A percentile compares a stretch with the other conserved stretches of the same genome.
These are phyloP conservation scores for Holotrichia oblita DNA, from an alignment of 1,140 invertebrate species.

Conservation along the genomic window DNA sequence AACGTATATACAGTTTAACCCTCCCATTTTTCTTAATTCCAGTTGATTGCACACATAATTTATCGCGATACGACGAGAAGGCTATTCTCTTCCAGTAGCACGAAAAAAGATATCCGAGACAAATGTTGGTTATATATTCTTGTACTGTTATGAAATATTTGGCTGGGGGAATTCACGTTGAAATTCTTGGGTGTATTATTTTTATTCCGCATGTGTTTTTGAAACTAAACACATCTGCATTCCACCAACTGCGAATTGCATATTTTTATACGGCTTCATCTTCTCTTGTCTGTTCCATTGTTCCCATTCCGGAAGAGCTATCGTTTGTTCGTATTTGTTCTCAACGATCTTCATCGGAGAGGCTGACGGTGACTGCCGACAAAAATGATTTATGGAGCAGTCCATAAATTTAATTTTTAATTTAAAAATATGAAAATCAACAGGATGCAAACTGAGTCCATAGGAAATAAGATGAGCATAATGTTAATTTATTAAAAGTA, in stretches of 20 bases:
- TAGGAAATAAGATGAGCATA: not conserved
- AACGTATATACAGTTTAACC: not conserved
- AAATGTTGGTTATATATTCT: not conserved
- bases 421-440: not conserved
- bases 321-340: not conserved
- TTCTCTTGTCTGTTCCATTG: not conserved
- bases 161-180: not conserved
- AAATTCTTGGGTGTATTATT: not conserved
- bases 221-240: not conserved
- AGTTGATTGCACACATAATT: no score
- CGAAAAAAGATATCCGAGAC: not conserved
- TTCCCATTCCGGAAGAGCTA: not conserved
- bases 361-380: not conserved
- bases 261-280: not conserved
- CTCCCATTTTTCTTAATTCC: not conserved
- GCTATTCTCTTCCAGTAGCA: no score
- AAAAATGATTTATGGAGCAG: not conserved
- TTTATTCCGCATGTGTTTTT: not conserved
- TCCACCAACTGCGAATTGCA: not conserved
- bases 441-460: not conserved
- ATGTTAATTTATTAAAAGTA: no score
- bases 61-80: no score
- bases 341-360: not conserved
- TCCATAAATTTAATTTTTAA: not conserved
- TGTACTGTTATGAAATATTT: slow-evolving; percentile 2